Base-by-base conservation (phyloP, 2,113 vertebrate genomes). In the Pithys albifrons region DNA sequence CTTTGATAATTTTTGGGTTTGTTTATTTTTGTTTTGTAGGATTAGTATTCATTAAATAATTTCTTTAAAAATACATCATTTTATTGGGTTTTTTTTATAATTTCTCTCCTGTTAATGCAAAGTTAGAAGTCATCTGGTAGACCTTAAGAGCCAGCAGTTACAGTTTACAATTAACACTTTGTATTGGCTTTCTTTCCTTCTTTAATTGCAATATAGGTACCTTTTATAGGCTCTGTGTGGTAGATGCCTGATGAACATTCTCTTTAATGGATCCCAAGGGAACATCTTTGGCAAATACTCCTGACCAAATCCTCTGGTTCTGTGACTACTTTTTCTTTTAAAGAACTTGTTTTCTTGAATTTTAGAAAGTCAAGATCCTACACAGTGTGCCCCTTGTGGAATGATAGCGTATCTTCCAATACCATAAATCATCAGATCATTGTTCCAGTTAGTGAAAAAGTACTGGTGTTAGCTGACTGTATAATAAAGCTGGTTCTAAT, bases 401-500 rank as follows among this genome's bases (percentile, higher is more conserved):
- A 88, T 90, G 66, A 75, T 29, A 72, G 6, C 29, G 24, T 57
- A 52, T 12, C 81, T 91, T 93, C 45, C 78, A 75, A 43, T 45
- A 79, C 62, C 46, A 37, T 91, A 90, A 91, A 90, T 90, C 88
- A 91, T 93, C 66, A 85, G 48, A 75, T 89, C 75, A 52, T 88
- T 91, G 71, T 97, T 96, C 85, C 92, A 93, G 85, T 76, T 85
- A 93, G 82, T 91, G 88, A 72, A 79, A 82, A 95, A 83, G 37
- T 83, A 79, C 45, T 79, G 74, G 67, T 90, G 82, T 72, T 97
- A 85, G 72, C 78, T 88, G 88, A 49, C 75, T 90, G 67, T 93
- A 69, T 85, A 95, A 93, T 94, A 88, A 97, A 92, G 35, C 71
- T 80, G 17, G 49, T 83, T 88, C 85, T 95, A 94, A 95, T 85